A percentile compares a stretch with the other conserved stretches of the same genome.
Evolutionary conservation across 2,888 invertebrate species (phyloP).

Genomic region (Heterodera filipjevi): DNA sequence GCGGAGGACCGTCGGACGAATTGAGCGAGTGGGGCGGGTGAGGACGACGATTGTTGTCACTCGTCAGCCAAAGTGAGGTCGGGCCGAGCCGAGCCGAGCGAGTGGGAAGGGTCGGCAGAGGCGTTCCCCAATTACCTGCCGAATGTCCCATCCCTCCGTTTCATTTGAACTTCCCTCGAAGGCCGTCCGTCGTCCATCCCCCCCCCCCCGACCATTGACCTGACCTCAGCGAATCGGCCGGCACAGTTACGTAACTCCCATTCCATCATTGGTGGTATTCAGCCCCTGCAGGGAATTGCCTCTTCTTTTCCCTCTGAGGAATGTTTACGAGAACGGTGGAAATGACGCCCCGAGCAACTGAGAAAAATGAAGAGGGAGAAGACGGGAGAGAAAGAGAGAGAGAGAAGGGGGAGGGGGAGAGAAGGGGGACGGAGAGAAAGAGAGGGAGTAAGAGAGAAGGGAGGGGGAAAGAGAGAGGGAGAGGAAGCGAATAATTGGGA

Average conservation of each 20-base stretch:
- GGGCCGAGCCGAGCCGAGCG: neutral
- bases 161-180: constrained; percentile 14
- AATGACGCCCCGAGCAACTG: neutral
- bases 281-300: neutral
- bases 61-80: neutral
- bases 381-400: neutral
- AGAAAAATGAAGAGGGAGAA: neutral
- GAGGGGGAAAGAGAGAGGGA: too few relatives aligned
- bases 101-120: neutral
- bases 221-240: constrained; percentile 21
- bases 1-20: neutral
- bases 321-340: constrained; percentile 6
- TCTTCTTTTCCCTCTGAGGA: neutral
- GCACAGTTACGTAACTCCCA: constrained; percentile 6
- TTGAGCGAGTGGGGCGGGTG: neutral
- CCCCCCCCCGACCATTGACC: constrained; percentile 11
- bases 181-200: constrained; percentile 1
- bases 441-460: too few relatives aligned
- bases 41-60: neutral
- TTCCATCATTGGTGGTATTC: neutral
- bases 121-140: constrained; percentile 12
- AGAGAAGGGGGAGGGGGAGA: neutral
- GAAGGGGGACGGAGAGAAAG: too few relatives aligned
- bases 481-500: too few relatives aligned
- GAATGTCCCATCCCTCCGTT: neutral